Evolutionary conservation across 2,888 invertebrate genomes (phyloP).

Genomic region (Nymphalis polychloros): DNA sequence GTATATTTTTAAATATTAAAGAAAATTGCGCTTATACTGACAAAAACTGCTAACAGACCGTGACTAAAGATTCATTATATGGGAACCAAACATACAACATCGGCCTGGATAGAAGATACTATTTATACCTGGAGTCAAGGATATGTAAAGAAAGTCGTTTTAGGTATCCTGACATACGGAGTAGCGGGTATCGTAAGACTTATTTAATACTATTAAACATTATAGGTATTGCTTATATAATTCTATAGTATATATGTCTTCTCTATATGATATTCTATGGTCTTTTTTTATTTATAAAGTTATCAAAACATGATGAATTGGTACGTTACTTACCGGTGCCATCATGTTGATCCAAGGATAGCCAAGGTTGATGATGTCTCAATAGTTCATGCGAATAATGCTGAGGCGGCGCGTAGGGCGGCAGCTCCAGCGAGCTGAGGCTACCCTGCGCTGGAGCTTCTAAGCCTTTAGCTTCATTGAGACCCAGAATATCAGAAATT

Average conservation of each 20-base stretch:
- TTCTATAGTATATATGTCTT: too few species aligned
- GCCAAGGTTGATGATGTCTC: constrained; percentile 75
- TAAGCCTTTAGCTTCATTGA: constrained; percentile 85
- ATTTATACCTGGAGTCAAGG: background rate
- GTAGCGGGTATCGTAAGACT: too few species aligned
- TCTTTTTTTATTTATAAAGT: too few species aligned
- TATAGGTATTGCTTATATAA: too few species aligned
- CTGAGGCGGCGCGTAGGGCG: constrained; percentile 67
- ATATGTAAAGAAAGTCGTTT: background rate
- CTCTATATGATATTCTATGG: too few species aligned
- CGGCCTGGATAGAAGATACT: background rate
- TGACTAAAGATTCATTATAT: too few species aligned
- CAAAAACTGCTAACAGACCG: too few species aligned
- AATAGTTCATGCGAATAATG: constrained; percentile 71
- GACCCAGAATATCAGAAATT: constrained; percentile 95
- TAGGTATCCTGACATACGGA: too few species aligned
- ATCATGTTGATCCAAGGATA: constrained; percentile 72
- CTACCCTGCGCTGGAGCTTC: constrained; percentile 62
- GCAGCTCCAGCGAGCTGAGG: constrained; percentile 62
- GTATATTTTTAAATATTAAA: background rate
- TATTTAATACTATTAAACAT: too few species aligned
- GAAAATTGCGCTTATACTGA: too few species aligned
- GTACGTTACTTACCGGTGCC: constrained; percentile 52
- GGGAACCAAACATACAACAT: too few species aligned
- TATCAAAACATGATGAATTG: too few species aligned